Base-by-base conservation (phyloP, 1,140 invertebrate species). In the Drosophila erecta region DNA sequence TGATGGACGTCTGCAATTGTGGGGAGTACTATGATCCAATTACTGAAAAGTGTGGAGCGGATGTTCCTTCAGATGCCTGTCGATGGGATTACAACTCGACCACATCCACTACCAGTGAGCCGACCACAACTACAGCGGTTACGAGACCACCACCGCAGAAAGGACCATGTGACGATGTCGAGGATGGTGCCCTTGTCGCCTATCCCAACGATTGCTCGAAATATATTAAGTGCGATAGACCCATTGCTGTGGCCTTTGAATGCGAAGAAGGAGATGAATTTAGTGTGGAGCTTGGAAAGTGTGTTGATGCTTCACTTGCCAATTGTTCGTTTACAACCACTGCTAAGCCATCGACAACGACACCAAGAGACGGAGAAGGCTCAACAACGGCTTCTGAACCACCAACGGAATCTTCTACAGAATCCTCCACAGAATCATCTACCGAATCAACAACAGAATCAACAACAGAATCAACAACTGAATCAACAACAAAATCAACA, bases 121-220 rank as follows among this genome's bases (percentile, higher is more conserved):
- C 53, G 4, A 73, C 67, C 12, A 73, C 67, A 3, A 61, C 53
- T 35, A 55, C 69, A 22, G 37, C 60, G 22, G 79, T 69, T 1
- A 76, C 80, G 0, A 50, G 89, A 4, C 80, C 89, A 0, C 84
- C 84, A 1, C 75, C 81, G 0, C 81, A 81, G 6, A 75, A 76
- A 40, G 79, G 76, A n/a, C 81, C 84, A 0, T 91, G 90, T 38
- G 78, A 76, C 44, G 65, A 62, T 58, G 66, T 58, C 0, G 43
- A 20, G 0, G 61, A 85, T 44, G 81, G 79, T 6, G 64, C 43
- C 4, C 24, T 69, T 20, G 79, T 91, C 5, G 64, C 90, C 1
- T 91, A 91, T 73, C 90, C 90, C 6, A 55, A 91, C 37, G 81
- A 91, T 51, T 91, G 90, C 47, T 69, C 78, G 0, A 91, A 91